These are phyloP conservation scores for Bombus picipes DNA, from an alignment of 1,140 invertebrate species.

Conservation along the genomic window DNA sequence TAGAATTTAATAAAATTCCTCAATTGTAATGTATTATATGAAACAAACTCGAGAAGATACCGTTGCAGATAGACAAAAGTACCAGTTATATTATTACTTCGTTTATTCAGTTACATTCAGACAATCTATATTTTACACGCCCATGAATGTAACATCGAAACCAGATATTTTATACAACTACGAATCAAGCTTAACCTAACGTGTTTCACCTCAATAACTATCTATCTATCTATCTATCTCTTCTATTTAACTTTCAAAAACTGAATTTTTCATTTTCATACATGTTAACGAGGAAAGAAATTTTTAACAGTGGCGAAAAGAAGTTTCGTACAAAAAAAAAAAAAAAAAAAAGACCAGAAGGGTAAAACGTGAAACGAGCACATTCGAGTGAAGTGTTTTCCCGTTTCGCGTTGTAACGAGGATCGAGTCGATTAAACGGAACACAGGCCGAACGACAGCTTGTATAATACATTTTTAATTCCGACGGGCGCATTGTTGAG, in stretches of 20 bases:
- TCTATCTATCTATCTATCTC: too few species aligned
- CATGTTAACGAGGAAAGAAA: background rate
- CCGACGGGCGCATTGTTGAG: conserved; percentile 52
- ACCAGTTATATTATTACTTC: too few species aligned
- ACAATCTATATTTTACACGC: background rate
- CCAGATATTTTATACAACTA: background rate
- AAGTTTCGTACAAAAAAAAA: too few species aligned
- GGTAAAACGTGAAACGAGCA: background rate
- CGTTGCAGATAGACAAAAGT: too few species aligned
- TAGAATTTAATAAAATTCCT: background rate
- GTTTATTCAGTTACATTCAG: background rate
- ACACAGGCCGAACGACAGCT: conserved; percentile 57
- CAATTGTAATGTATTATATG: background rate
- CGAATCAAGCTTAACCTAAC: background rate
- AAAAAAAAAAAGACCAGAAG: background rate
- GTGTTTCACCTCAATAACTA: too few species aligned
- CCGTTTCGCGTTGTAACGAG: conserved; percentile 28
- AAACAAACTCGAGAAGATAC: too few species aligned
- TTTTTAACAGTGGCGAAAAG: background rate
- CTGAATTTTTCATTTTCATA: too few species aligned
- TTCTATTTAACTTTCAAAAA: too few species aligned
- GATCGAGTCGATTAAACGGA: conserved; percentile 42
- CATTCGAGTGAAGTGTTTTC: background rate
- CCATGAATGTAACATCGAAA: too few species aligned
- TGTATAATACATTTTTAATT: conserved; percentile 81